Conservation (phyloP, 2,113 vertebrate genomes). For the Baryphthengus martii region DNA sequence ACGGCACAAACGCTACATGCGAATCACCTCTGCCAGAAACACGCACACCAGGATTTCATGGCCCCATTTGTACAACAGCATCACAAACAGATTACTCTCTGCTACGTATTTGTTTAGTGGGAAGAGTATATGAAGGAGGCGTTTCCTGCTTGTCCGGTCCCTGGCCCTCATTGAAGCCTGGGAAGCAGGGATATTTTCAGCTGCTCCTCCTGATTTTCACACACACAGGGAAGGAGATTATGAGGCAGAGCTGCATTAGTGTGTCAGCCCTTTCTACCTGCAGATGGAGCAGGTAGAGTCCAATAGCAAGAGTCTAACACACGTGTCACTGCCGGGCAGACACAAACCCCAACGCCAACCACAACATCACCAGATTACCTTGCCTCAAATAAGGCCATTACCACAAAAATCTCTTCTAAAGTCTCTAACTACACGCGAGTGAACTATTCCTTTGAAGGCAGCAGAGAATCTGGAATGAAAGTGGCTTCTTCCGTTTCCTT, state of each 20-base stretch:
- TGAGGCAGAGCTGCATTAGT: too few species aligned
- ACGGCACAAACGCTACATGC: not conserved
- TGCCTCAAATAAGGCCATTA: not conserved
- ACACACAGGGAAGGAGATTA: not conserved
- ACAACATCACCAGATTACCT: not conserved
- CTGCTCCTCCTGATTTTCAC: not conserved
- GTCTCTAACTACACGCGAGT: not conserved
- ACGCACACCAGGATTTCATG: not conserved
- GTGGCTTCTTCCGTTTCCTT: not conserved
- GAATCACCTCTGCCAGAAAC: not conserved
- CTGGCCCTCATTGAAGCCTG: not conserved
- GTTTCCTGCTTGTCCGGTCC: not conserved
- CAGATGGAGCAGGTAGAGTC: not conserved
- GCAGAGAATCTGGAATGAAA: not conserved
- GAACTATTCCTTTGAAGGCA: not conserved
- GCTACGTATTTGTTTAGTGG: not conserved
- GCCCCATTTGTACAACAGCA: not conserved
- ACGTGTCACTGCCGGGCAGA: not conserved
- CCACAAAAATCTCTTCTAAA: not conserved
- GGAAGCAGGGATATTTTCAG: not conserved
- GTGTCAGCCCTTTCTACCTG: not conserved
- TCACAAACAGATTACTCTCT: not conserved
- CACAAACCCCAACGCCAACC: not conserved
- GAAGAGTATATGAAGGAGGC: not conserved
- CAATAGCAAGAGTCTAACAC: not conserved